These are phyloP conservation scores for Eonycteris spelaea DNA, from an alignment of 2,113 vertebrate genomes.

Conservation along the genomic window DNA sequence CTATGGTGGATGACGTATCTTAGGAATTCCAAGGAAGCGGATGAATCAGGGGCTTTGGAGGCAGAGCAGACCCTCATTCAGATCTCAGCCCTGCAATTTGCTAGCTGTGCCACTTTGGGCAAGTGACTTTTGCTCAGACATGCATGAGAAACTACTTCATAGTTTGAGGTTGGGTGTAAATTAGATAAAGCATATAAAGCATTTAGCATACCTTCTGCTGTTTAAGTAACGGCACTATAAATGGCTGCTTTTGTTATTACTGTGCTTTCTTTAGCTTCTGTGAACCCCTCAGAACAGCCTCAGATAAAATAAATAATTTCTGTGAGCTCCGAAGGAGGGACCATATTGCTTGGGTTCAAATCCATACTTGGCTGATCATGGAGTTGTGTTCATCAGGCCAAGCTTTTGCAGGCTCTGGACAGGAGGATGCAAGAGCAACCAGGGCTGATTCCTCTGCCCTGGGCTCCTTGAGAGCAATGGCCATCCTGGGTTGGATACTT, in stretches of 20 bases:
- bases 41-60: neutral
- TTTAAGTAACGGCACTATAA: neutral
- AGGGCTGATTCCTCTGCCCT: rapidly evolving
- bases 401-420: neutral
- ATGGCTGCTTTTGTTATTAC: neutral
- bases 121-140: neutral
- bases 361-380: neutral
- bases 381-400: neutral
- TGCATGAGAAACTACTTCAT: neutral
- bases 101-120: neutral
- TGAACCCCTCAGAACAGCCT: neutral
- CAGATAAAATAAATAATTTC: neutral
- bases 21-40: neutral
- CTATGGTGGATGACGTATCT: neutral
- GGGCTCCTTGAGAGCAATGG: neutral
- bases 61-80: neutral
- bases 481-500: neutral
- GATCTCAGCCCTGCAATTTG: neutral
- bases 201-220: slow-evolving; percentile 17
- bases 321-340: neutral
- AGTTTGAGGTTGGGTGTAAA: neutral
- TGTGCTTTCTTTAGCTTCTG: slow-evolving; percentile 10
- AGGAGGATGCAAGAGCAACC: neutral
- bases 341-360: neutral
- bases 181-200: neutral